phyloP scores from a whole-genome alignment of 2,797 vertebrate genomes.

The Phrynocephalus vlangalii region DNA sequence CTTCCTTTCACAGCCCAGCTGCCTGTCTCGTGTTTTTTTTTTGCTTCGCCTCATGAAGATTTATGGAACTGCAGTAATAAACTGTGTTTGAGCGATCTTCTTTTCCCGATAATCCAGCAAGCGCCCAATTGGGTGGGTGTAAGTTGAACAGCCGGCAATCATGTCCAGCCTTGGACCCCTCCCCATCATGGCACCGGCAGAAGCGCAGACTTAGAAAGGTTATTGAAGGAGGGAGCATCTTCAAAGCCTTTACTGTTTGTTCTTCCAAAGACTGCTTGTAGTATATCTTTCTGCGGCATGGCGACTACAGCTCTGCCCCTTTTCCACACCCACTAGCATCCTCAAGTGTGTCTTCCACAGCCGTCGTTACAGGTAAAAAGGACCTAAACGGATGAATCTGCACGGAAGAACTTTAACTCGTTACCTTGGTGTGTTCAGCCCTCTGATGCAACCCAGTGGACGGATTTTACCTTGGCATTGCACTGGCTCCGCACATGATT shows the following conservation, averaged over 20 bases:
- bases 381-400: conserved; percentile 65
- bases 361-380: conserved; percentile 37
- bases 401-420: conserved; percentile 49
- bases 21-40: conserved; percentile 40
- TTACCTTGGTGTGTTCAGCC: conserved; percentile 46
- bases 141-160: not conserved
- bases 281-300: not conserved
- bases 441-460: conserved; percentile 6
- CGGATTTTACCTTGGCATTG: conserved; percentile 59
- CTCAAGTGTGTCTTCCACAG: conserved; percentile 26
- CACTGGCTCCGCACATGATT: conserved; percentile 24
- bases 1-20: conserved; percentile 55
- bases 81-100: conserved; percentile 52
- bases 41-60: conserved; percentile 63
- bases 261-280: not conserved
- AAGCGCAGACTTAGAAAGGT: not conserved
- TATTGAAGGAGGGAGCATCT: conserved; percentile 31
- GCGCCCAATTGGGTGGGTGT: not conserved
- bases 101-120: conserved; percentile 31
- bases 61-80: conserved; percentile 71
- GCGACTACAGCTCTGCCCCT: conserved; percentile 15
- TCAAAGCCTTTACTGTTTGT: not conserved
- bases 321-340: conserved; percentile 30
- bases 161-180: conserved; percentile 10
- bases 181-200: not conserved